Evolutionary conservation across 2,888 invertebrate genomes (phyloP), one percentile per base, ranked within the genome.

Genomic region (Leucophenga montana): DNA sequence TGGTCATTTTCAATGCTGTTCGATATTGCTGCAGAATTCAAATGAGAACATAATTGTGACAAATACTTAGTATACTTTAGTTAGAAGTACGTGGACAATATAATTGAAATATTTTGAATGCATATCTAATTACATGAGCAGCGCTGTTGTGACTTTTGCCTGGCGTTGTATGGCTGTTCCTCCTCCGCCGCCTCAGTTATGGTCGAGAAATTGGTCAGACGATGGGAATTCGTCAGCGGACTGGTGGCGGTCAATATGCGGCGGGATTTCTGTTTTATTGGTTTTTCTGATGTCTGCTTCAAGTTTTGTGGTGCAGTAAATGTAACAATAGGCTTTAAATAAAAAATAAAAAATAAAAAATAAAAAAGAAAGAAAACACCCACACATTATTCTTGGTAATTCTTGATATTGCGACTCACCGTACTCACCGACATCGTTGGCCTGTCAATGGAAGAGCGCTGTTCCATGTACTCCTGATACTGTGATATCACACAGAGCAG

Each of bases 401-500:
- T 39, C 46, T 20, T 56, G 39, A 39, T 8, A 39, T 39, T 39
- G 8, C 39, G 61, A 20, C 54, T 39, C 75, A 71, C 57, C 74
- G 68, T 69, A 71, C 73, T 64, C 66, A 14, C 67, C 75, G 70
- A 31, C 70, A 68, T n/a, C 31, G 20, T 73, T 22, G 71, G 75
- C 13, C 61, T 75, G 62, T 5, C 94, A 94, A 8, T 74, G 33
- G 71, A 39, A 8, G 11, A 62, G 0, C 70, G 75, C 13, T 81
- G 76, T 1, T 91, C 92, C 71, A 91, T 89, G 84, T 95, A 94
- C 84, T 95, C 95, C 89, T 96, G 96, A 85, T 94, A 95, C 88
- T 95, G 95, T 4, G 95, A 95, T 84, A 95, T 91, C 70, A 96
- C 95, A 89, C 95, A 95, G 70, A 95, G 90, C 87, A 95, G 90